Evolutionary conservation across 2,797 vertebrate genomes (phyloP), one percentile per base, ranked within the genome.

Genomic region (Tachyglossus aculeatus): DNA sequence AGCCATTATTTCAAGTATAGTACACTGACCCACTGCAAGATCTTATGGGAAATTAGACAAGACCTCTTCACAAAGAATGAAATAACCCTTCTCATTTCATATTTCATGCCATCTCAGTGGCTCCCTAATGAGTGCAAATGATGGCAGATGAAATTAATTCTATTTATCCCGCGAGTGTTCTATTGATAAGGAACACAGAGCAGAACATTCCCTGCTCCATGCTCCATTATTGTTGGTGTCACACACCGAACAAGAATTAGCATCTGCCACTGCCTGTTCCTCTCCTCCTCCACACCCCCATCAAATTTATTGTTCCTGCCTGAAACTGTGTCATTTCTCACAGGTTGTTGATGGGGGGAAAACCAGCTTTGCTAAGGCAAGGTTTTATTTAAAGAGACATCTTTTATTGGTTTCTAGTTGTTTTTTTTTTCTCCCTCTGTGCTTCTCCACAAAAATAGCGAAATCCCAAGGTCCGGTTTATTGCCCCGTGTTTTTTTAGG

Each of bases 401-500:
- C 12, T 69, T 78, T 70, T 50, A 55, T 64, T 25, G 50, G 29
- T 60, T 82, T 76, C 56, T 3, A 54, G 11, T 81, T 81, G 77
- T 29, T 8, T 37, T 27, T 22, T 19, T 22, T 48, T 44, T 29
- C 14, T 44, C 73, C 50, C 62, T 76, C 43, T 44, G 63, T 37
- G 37, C 72, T 77, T 68, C 78, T 82, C 64, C 59, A 53, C 82
- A 72, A 75, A 70, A 80, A 76, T 50, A 78, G 83, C 72, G 87
- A 73, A 85, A 88, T 84, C 59, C 60, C 36, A 80, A 44, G 78
- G 67, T 51, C 56, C 31, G n/a, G 36, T 73, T 73, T 72, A 54
- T 87, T 69, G 67, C 78, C 84, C 74, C 87, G 80, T 70, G 87
- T 82, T 74, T 71, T 80, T 86, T 84, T 73, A 80, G 71, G 70